These are phyloP conservation scores for Sesamia nonagrioides DNA, from an alignment of 1,140 invertebrate genomes.

Conservation along the genomic window DNA sequence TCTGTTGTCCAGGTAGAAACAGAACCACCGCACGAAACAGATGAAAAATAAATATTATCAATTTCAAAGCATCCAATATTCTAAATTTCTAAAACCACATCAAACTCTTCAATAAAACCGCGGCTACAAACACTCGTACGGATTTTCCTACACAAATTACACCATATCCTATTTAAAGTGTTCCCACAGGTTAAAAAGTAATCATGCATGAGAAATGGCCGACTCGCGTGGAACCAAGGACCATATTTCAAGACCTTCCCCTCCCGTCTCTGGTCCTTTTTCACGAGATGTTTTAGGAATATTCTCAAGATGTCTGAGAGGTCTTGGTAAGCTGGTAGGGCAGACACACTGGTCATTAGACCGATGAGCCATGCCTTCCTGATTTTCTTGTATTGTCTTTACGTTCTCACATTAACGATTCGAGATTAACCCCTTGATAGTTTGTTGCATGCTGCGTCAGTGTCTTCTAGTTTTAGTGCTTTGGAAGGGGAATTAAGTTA, in stretches of 20 bases:
- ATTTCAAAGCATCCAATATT: neutral
- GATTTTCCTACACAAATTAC: slow-evolving; percentile 52
- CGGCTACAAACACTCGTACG: neutral
- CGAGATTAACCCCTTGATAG: slow-evolving; percentile 52
- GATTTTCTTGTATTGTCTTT: slow-evolving; percentile 70
- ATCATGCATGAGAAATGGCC: slow-evolving; percentile 67
- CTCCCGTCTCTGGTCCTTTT: slow-evolving; percentile 3
- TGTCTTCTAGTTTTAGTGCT: slow-evolving; percentile 3
- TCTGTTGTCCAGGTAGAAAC: too few relatives aligned
- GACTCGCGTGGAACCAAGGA: slow-evolving; percentile 59
- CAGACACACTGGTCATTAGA: slow-evolving; percentile 64
- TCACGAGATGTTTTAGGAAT: neutral
- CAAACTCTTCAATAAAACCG: slow-evolving; percentile 10
- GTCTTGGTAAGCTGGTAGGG: slow-evolving; percentile 45
- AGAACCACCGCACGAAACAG: too few relatives aligned
- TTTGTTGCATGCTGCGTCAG: slow-evolving; percentile 37
- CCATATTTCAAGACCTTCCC: slow-evolving; percentile 55
- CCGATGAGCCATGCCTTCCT: slow-evolving; percentile 73
- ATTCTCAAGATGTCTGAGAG: slow-evolving; percentile 3
- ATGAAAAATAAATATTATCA: too few relatives aligned
- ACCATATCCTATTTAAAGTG: slow-evolving; percentile 59
- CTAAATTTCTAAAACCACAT: neutral
- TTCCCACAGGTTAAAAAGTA: slow-evolving; percentile 75
- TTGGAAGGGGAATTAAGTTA: neutral
- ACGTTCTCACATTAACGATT: slow-evolving; percentile 71